Base-by-base conservation (phyloP, 2,888 invertebrate genomes). In the Apomyelois bistriatella region DNA sequence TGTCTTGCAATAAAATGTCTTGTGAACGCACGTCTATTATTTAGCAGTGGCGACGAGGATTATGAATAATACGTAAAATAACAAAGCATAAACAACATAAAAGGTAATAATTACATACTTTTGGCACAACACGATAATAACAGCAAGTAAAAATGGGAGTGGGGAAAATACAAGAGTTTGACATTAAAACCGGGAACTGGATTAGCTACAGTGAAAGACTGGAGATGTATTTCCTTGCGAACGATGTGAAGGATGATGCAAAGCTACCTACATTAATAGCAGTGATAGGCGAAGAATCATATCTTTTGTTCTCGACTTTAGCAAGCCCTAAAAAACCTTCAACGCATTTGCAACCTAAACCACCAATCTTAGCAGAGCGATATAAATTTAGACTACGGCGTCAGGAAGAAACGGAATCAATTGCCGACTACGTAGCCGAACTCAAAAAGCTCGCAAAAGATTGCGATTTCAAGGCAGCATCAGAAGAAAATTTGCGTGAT, bases 401-500 rank as follows among this genome's bases (percentile, higher is more conserved):
- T 5, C 53, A 58, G 36, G 15, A 2, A 5, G 41, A 13, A 2
- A 28, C 37, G 9, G 52, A 54, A 32, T 43, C 50, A 9, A 37
- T 58, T 3, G 35, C 53, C 8, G 46, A 49, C 0, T 58, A 53
- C 10, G 30, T 55, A 1, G 55, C 56, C 5, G 22, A 22, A 22
- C 22, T 22, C n/a, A n/a, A n/a, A n/a, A n/a, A n/a, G n/a, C n/a
- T n/a, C n/a, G n/a, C n/a, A n/a, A 56, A 53, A 10, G 13, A 52
- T 0, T 61, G 61, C 12, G 54, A 54, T 3, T 58, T 59, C 16
- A 55, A 50, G 0, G 1, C 7, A 0, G 30, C 37, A 16, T 53
- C 68, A 6, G n/a, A 22, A 22, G 68, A 67, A 22, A 67, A 59
- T 35, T 37, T 68, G 9, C 37, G 65, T 0, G 65, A 66, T 42